Percentiles rank a stretch among this genome's conserved stretches.
Conservation (phyloP, 2,113 vertebrate genomes). For the Ursus arctos region DNA sequence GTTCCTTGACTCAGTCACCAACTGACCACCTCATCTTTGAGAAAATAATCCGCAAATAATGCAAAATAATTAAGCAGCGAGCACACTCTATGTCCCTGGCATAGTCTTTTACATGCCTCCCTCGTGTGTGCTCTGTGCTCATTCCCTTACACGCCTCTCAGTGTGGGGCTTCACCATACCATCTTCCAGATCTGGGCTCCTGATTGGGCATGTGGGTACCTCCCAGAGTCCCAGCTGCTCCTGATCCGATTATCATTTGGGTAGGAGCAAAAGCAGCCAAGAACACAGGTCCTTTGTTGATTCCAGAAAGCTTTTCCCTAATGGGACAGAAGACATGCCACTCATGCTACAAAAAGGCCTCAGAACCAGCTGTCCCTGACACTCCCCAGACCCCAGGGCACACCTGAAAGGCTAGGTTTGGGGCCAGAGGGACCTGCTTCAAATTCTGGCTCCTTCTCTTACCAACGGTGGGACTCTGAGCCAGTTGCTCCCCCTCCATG, state of each 20-base stretch:
- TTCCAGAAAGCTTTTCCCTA: neutral
- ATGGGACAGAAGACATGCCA: neutral
- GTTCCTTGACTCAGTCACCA: neutral
- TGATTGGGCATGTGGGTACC: neutral
- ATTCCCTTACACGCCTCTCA: no score
- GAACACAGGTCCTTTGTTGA: neutral
- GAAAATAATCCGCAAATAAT: neutral
- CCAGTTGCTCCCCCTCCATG: neutral
- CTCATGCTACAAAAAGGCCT: neutral
- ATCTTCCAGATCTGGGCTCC: neutral
- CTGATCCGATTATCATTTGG: neutral
- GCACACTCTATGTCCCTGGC: no score
- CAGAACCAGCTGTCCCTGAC: fast-evolving
- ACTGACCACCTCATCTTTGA: neutral
- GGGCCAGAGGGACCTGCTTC: neutral
- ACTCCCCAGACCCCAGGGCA: neutral
- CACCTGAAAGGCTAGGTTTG: neutral
- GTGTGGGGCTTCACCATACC: neutral
- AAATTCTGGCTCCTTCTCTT: neutral
- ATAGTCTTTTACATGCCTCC: neutral
- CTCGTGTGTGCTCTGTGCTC: fast-evolving
- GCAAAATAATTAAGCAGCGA: neutral
- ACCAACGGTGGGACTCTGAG: neutral
- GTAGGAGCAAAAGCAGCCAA: neutral
- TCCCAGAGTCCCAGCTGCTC: neutral